These are phyloP conservation scores for Acronicta leporina DNA, from an alignment of 2,888 invertebrate species.

Conservation along the genomic window DNA sequence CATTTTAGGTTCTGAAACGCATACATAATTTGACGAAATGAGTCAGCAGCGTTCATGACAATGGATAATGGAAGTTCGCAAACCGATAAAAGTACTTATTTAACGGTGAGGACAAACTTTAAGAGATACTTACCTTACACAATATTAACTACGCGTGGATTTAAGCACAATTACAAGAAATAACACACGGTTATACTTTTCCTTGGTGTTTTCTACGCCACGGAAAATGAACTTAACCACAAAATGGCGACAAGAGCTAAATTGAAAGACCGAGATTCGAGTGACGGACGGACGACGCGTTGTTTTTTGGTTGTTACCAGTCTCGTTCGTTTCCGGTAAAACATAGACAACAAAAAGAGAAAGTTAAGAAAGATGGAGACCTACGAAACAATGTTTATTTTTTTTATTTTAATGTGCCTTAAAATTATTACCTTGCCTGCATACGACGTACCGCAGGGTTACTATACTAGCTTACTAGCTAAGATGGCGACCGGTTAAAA, in stretches of 20 bases:
- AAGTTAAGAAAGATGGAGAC: not conserved
- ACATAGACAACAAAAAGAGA: slow-evolving; percentile 16
- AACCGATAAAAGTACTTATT: slow-evolving; percentile 56
- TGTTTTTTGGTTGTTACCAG: slow-evolving; percentile 1
- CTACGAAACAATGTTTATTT: not conserved
- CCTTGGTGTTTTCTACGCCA: slow-evolving; percentile 11
- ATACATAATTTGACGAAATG: slow-evolving; percentile 87
- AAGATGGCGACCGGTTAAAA: too few species aligned
- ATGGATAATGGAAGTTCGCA: slow-evolving; percentile 68
- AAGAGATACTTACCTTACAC: slow-evolving; percentile 67
- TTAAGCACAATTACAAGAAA: slow-evolving; percentile 47
- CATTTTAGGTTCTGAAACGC: slow-evolving; percentile 91
- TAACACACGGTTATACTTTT: slow-evolving; percentile 28
- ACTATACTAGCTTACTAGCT: too few species aligned
- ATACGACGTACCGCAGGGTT: too few species aligned
- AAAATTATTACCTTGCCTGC: too few species aligned
- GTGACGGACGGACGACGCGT: not conserved
- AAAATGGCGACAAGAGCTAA: slow-evolving; percentile 49
- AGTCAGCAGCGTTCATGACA: slow-evolving; percentile 83
- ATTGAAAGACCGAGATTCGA: slow-evolving; percentile 23
- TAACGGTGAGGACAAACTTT: slow-evolving; percentile 21
- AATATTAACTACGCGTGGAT: slow-evolving; percentile 48
- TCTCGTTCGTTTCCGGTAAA: slow-evolving; percentile 23
- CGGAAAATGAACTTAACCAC: slow-evolving; percentile 24
- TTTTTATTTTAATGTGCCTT: too few species aligned